Conservation (phyloP, 2,888 invertebrate genomes). For the Linnaemya vulpina region DNA sequence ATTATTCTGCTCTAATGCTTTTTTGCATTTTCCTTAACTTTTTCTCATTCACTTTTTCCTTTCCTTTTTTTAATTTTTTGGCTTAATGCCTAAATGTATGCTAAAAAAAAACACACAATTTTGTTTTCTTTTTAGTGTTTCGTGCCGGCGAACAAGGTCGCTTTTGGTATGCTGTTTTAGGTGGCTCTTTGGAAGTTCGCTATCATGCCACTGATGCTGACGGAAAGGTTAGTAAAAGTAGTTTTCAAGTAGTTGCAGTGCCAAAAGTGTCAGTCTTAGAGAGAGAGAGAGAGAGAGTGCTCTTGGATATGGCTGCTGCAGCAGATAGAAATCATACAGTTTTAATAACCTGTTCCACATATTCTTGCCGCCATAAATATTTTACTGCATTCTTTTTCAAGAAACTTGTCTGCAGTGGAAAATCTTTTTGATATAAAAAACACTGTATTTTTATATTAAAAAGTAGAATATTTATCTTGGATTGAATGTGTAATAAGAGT, state of each 20-base stretch:
- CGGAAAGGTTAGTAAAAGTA: conserved; percentile 84
- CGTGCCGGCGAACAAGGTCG: conserved; percentile 90
- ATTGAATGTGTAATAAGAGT: conserved; percentile 26
- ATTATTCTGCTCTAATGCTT: conserved; percentile 40
- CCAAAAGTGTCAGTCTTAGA: not conserved
- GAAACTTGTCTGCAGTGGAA: conserved; percentile 31
- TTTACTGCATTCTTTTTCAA: not conserved
- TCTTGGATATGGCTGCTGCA: conserved; percentile 34
- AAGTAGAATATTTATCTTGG: conserved; percentile 1
- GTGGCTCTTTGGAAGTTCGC: conserved; percentile 88
- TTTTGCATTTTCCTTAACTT: not conserved
- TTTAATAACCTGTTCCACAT: conserved; percentile 54
- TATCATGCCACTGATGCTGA: conserved; percentile 85
- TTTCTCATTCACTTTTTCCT: not conserved
- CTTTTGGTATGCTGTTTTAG: conserved; percentile 90
- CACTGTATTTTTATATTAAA: not conserved
- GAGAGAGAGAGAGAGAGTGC: not conserved
- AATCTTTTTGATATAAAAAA: not conserved
- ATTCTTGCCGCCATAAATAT: not conserved
- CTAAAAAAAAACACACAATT: conserved; percentile 38
- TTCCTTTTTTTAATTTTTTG: no score
- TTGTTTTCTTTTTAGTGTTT: conserved; percentile 85
- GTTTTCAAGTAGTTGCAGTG: conserved; percentile 28
- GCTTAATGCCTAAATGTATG: conserved; percentile 68
- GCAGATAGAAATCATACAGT: conserved; percentile 60